Evolutionary conservation across 2,113 vertebrate species (phyloP), one percentile per base, ranked within the genome.

Genomic region (Maccullochella peelii): DNA sequence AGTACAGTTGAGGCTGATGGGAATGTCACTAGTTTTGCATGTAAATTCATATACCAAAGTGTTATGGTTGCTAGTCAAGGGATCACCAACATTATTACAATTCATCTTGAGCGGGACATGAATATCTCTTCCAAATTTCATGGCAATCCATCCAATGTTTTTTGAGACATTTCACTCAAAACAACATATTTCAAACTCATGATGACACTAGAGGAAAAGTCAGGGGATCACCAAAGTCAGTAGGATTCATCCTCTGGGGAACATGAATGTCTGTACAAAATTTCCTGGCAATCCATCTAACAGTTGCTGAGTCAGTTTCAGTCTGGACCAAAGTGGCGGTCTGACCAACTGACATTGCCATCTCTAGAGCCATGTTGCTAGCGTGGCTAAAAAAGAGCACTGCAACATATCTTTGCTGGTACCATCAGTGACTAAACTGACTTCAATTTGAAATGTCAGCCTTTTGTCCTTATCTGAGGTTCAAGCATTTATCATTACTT

Each of bases 401-500:
- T 10, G 8, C 36, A 49, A 42, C 27, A 54, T 14, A 7, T 30
- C 23, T 36, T 57, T 72, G 23, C 68, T 76, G 38, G 36, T 38
- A 27, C 38, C n/a, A 49, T 61, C 55, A 49, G 12, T n/a, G 5
- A 73, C 11, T 44, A 1, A 52, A 5, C 15, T 61, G 12, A 20
- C 16, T 25, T 38, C 8, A 14, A 62, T 52, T 14, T 63, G 12
- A 49, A 67, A 57, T 30, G 52, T 49, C 9, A 85, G 14, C 44
- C 50, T 7, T 63, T 68, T 11, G 4, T 80, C 62, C 65, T 66
- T 59, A 49, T 49, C 61, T 81, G 74, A 72, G 50, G 57, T 8
- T 58, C 36, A 9, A 25, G 49, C 40, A 77, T 79, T 84, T 40
- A 82, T 77, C 63, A 67, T 58, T 57, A 25, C 72, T 67, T 21